phyloP scores from a whole-genome alignment of 64 coral and sea anemone species.

The Montipora efflorescens region DNA sequence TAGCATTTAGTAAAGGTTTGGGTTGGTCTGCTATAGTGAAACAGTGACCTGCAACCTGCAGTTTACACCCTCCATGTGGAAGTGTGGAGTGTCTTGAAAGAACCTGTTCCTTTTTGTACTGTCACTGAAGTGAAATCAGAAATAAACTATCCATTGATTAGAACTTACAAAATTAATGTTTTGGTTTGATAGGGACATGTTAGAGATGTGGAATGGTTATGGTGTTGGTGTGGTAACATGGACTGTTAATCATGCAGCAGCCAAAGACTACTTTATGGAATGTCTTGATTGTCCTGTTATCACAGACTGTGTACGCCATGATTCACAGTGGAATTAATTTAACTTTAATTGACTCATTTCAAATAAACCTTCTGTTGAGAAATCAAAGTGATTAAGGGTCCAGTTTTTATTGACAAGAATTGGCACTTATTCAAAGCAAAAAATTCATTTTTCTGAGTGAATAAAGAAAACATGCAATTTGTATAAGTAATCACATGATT shows the following conservation, averaged over 20 bases:
- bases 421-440: too few species aligned
- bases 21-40: too few species aligned
- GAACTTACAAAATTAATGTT: not conserved
- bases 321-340: conserved; percentile 51
- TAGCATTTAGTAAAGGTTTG: too few species aligned
- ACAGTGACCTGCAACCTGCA: too few species aligned
- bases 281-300: conserved; percentile 82
- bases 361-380: not conserved
- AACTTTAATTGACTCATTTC: not conserved
- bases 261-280: conserved; percentile 79
- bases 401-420: too few species aligned
- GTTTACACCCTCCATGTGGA: too few species aligned
- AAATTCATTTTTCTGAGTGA: too few species aligned
- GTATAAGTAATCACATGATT: too few species aligned
- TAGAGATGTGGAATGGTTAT: conserved; percentile 77
- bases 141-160: not conserved
- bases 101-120: not conserved
- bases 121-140: not conserved
- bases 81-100: too few species aligned
- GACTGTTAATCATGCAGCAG: conserved; percentile 83
- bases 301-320: conserved; percentile 74
- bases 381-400: not conserved
- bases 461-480: too few species aligned
- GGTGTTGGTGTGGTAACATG: conserved; percentile 80
- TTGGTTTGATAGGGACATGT: conserved; percentile 52